A percentile compares a stretch with the other conserved stretches of the same genome.
Evolutionary conservation across 2,113 vertebrate genomes (phyloP).

Genomic region (Dascyllus trimaculatus): DNA sequence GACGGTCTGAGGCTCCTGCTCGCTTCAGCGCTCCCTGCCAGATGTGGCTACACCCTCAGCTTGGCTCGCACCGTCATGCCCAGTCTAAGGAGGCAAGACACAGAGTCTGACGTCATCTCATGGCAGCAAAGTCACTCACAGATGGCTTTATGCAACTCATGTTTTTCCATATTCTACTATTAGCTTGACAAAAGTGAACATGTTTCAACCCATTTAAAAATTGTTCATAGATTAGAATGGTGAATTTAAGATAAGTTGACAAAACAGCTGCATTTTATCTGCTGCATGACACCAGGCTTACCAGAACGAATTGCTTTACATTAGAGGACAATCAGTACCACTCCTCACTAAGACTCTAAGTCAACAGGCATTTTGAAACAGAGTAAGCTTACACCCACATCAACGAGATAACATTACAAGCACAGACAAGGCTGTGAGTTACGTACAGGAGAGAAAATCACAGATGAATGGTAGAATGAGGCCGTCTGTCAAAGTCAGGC

Average conservation of each 20-base stretch:
- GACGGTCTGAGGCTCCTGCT: slow-evolving; percentile 47
- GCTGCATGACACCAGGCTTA: slow-evolving; percentile 14
- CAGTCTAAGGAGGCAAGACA: slow-evolving; percentile 83
- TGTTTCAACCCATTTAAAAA: slow-evolving; percentile 26
- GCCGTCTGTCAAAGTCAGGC: slow-evolving; percentile 28
- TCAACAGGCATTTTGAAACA: slow-evolving; percentile 20
- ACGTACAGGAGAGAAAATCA: slow-evolving; percentile 26
- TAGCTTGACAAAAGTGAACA: slow-evolving; percentile 18
- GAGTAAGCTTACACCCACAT: slow-evolving; percentile 29
- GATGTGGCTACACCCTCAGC: slow-evolving; percentile 76
- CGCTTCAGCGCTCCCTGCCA: slow-evolving; percentile 58
- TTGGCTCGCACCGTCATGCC: slow-evolving; percentile 70
- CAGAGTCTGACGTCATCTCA: slow-evolving; percentile 75
- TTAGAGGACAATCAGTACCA: slow-evolving; percentile 3
- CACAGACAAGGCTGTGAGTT: slow-evolving; percentile 29
- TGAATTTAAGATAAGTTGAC: neutral
- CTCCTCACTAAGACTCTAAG: slow-evolving; percentile 19
- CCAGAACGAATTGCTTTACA: slow-evolving; percentile 16
- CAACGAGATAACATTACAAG: slow-evolving; percentile 39
- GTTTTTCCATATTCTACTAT: slow-evolving; percentile 46
- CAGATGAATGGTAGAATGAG: slow-evolving; percentile 24
- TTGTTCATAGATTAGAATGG: neutral
- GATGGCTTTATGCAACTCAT: slow-evolving; percentile 35
- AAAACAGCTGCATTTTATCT: slow-evolving; percentile 47
- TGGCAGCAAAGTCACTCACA: slow-evolving; percentile 51